Percentiles rank a stretch among this genome's conserved stretches.
phyloP scores from a whole-genome alignment of 1,140 invertebrate genomes.

The Drosophila ercepeae region DNA sequence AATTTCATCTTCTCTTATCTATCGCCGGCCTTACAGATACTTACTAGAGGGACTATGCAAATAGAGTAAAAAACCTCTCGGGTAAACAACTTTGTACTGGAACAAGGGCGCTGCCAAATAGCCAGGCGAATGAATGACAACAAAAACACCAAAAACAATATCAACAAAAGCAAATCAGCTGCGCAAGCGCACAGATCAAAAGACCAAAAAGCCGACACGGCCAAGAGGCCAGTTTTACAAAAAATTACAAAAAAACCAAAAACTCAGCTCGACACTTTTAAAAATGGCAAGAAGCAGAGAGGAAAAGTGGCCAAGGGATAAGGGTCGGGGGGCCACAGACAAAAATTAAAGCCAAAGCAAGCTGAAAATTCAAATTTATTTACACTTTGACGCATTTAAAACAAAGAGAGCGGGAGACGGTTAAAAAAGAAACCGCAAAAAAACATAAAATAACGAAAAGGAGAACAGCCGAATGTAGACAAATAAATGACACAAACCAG shows the following conservation, averaged over 20 bases:
- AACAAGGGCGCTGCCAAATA: slow-evolving; percentile 39
- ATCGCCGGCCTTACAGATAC: slow-evolving; percentile 14
- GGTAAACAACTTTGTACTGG: slow-evolving; percentile 51
- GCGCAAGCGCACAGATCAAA: slow-evolving; percentile 80
- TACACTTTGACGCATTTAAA: slow-evolving; percentile 82
- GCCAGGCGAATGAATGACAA: slow-evolving; percentile 59
- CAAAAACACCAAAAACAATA: slow-evolving; percentile 47
- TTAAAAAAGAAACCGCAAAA: slow-evolving; percentile 23
- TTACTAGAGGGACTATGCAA: slow-evolving; percentile 53
- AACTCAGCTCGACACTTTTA: slow-evolving; percentile 37
- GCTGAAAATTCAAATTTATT: slow-evolving; percentile 82
- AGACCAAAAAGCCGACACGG: slow-evolving; percentile 58
- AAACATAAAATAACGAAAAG: slow-evolving; percentile 39
- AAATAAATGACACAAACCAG: slow-evolving; percentile 73
- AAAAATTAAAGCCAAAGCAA: slow-evolving; percentile 79
- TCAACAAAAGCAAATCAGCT: slow-evolving; percentile 75
- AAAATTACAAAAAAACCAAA: neutral
- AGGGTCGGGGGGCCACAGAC: neutral
- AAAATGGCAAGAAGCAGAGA: slow-evolving; percentile 25
- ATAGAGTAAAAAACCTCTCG: slow-evolving; percentile 59
- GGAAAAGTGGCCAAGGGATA: neutral
- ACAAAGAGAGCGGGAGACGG: slow-evolving; percentile 63
- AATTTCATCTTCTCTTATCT: slow-evolving; percentile 8
- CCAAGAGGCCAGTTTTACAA: neutral
- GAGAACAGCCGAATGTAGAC: slow-evolving; percentile 63